phyloP scores from a whole-genome alignment of 2,888 invertebrate genomes.

The Maniola hyperantus region DNA sequence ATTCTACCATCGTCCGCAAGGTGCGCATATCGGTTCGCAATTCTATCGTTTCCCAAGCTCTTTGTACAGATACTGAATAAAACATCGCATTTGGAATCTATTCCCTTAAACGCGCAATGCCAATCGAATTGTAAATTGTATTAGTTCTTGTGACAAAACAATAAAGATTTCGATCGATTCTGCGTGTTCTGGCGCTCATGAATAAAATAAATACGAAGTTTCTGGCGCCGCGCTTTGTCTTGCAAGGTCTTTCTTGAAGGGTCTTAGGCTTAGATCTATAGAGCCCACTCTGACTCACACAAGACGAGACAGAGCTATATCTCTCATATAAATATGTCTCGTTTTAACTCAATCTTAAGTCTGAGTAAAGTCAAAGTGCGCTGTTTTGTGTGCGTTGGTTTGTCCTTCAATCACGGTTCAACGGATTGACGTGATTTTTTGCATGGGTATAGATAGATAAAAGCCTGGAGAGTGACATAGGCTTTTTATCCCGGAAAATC shows the following conservation, averaged over 20 bases:
- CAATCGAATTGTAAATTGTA: conserved; percentile 17
- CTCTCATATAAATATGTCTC: too few relatives aligned
- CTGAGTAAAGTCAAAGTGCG: too few relatives aligned
- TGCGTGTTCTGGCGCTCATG: not conserved
- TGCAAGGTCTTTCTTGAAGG: not conserved
- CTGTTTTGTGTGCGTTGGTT: too few relatives aligned
- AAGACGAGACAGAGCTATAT: too few relatives aligned
- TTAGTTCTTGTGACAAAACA: conserved; percentile 19
- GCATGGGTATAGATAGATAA: too few relatives aligned
- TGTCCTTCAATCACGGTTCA: too few relatives aligned
- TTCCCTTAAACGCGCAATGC: conserved; percentile 5
- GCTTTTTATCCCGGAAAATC: too few relatives aligned
- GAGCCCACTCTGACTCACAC: too few relatives aligned
- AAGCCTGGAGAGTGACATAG: too few relatives aligned
- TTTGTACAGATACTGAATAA: conserved; percentile 31
- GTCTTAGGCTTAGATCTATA: not conserved
- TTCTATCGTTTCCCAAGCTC: conserved; percentile 30
- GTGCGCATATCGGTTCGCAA: conserved; percentile 32
- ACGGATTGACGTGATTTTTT: too few relatives aligned
- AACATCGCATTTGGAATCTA: conserved; percentile 28
- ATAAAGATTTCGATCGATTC: conserved; percentile 21
- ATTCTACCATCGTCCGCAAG: conserved; percentile 13
- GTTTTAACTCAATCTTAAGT: too few relatives aligned
- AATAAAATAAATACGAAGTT: not conserved
- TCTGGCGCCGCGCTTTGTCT: not conserved